Percentiles rank a stretch among this genome's conserved stretches.
Evolutionary conservation across 2,113 vertebrate genomes (phyloP).

Genomic region (Percopsis transmontana): DNA sequence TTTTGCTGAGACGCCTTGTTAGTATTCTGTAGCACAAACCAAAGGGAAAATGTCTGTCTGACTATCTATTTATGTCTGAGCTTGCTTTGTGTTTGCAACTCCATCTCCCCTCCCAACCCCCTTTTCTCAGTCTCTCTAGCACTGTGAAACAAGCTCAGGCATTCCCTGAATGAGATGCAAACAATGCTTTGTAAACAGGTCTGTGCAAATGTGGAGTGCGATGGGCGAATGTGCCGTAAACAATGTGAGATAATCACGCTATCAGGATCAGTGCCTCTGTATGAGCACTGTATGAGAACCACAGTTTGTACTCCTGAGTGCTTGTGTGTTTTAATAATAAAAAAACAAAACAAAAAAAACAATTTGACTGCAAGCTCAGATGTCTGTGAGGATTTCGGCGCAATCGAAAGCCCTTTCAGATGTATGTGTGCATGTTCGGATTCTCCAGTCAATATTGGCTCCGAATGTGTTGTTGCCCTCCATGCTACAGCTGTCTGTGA

Average conservation of each 20-base stretch:
- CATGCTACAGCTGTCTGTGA: slow-evolving; percentile 35
- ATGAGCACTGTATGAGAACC: slow-evolving; percentile 20
- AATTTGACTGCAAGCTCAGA: slow-evolving; percentile 27
- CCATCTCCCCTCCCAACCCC: slow-evolving; percentile 27
- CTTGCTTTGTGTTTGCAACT: slow-evolving; percentile 53
- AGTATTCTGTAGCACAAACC: slow-evolving; percentile 64
- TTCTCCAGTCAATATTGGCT: slow-evolving; percentile 18
- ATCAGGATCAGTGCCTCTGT: slow-evolving; percentile 31
- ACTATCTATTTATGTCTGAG: slow-evolving; percentile 60
- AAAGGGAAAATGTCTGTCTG: slow-evolving; percentile 56
- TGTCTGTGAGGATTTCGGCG: slow-evolving; percentile 19
- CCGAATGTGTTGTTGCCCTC: neutral
- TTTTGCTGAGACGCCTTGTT: slow-evolving; percentile 55
- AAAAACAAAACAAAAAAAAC: no score
- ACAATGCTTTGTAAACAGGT: slow-evolving; percentile 59
- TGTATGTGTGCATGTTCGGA: slow-evolving; percentile 10
- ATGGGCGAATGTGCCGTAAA: slow-evolving; percentile 50
- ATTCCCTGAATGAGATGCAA: slow-evolving; percentile 56
- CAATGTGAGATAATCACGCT: slow-evolving; percentile 50
- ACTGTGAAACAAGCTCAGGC: slow-evolving; percentile 50
- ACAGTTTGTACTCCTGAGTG: slow-evolving; percentile 1
- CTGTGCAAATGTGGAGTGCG: slow-evolving; percentile 38
- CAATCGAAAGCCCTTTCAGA: slow-evolving; percentile 16
- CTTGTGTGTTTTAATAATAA: slow-evolving; percentile 1
- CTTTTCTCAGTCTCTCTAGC: slow-evolving; percentile 35